Conservation (phyloP, 2,888 invertebrate genomes). For the Machimus rusticus region DNA sequence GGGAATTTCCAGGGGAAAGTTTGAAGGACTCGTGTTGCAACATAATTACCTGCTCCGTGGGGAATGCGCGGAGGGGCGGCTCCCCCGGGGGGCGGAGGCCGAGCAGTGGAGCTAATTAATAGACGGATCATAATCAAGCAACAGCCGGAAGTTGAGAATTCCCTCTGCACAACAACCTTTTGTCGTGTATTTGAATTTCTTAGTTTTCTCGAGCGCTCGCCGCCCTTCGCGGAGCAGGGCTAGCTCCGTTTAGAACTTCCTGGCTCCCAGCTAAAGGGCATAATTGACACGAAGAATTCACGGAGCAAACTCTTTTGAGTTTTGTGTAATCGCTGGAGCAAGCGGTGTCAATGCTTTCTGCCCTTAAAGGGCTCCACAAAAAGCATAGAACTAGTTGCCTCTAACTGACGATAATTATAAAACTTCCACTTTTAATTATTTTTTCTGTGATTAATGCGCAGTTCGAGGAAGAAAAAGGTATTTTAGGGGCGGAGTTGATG, state of each 20-base stretch:
- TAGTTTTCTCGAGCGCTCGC: neutral
- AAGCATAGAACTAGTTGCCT: neutral
- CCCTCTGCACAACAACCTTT: slow-evolving; percentile 7
- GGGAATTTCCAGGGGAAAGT: neutral
- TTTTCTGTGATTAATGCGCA: slow-evolving; percentile 28
- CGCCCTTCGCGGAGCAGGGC: neutral
- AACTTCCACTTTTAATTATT: slow-evolving; percentile 43
- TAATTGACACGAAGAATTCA: slow-evolving; percentile 30
- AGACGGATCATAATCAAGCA: slow-evolving; percentile 24
- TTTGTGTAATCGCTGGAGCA: slow-evolving; percentile 2
- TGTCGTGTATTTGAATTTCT: slow-evolving; percentile 8
- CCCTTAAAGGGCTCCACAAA: neutral
- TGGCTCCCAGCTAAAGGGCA: neutral
- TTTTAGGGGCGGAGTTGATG: neutral
- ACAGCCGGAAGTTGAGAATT: slow-evolving; percentile 31
- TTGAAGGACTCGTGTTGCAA: slow-evolving; percentile 7
- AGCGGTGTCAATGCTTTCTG: slow-evolving; percentile 1
- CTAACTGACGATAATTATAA: slow-evolving; percentile 44
- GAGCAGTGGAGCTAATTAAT: slow-evolving; percentile 12
- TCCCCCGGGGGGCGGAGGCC: neutral
- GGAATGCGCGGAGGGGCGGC: neutral
- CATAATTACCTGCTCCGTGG: neutral
- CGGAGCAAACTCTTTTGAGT: neutral
- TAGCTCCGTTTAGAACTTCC: neutral
- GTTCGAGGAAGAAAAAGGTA: neutral